These are phyloP conservation scores for Cottoperca gobio DNA, from an alignment of 2,797 vertebrate genomes.

Conservation along the genomic window DNA sequence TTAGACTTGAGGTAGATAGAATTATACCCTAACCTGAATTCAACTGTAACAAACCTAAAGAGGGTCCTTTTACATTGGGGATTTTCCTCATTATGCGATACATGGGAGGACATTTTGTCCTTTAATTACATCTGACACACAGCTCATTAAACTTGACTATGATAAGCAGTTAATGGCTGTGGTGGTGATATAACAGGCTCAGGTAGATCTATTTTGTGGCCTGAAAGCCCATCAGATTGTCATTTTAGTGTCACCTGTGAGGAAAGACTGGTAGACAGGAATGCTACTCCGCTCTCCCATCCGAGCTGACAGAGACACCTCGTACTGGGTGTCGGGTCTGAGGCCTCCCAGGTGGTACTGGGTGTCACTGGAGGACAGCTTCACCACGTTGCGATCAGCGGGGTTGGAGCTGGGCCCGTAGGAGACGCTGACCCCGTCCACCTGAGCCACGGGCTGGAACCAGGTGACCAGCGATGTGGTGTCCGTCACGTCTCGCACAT, in stretches of 20 bases:
- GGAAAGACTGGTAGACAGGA: constrained; percentile 89
- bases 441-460: constrained; percentile 92
- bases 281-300: constrained; percentile 88
- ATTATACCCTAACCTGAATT: neutral
- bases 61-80: too few species aligned
- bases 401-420: constrained; percentile 88
- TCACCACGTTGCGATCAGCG: constrained; percentile 85
- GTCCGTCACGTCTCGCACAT: constrained; percentile 93
- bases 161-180: neutral
- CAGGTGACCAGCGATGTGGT: constrained; percentile 94
- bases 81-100: neutral
- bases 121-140: constrained; percentile 7
- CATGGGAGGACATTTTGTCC: neutral
- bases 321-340: constrained; percentile 92
- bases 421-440: constrained; percentile 89
- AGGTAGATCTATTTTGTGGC: neutral
- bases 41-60: neutral
- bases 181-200: neutral
- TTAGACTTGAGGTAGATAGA: neutral
- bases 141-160: constrained; percentile 22
- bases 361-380: constrained; percentile 90
- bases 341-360: constrained; percentile 93
- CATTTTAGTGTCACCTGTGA: constrained; percentile 86
- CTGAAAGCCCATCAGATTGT: neutral
- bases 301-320: constrained; percentile 89